Conservation (phyloP, 1,140 invertebrate species). For the Macrosteles quadrilineatus region DNA sequence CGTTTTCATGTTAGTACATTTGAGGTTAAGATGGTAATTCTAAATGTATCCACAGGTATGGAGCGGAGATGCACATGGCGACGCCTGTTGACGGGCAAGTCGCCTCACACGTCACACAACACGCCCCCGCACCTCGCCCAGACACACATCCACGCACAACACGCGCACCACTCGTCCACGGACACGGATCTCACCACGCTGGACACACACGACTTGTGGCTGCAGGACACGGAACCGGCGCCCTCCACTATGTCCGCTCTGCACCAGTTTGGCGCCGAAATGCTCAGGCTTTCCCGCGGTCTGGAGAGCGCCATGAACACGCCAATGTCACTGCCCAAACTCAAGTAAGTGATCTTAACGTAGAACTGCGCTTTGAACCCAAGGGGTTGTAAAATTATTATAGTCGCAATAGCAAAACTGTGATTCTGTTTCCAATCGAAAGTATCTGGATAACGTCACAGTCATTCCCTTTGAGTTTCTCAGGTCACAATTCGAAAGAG, state of each 20-base stretch:
- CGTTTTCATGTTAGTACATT: too few relatives aligned
- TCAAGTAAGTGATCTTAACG: too few relatives aligned
- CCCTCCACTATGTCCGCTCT: slow-evolving; percentile 78
- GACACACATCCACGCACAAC: slow-evolving; percentile 28
- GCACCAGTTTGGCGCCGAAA: slow-evolving; percentile 79
- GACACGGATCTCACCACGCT: slow-evolving; percentile 78
- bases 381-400: too few relatives aligned
- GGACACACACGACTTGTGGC: slow-evolving; percentile 77
- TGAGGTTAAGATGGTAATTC: too few relatives aligned
- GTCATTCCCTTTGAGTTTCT: too few relatives aligned
- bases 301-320: slow-evolving; percentile 55
- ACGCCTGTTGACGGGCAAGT: slow-evolving; percentile 53
- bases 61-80: slow-evolving; percentile 67
- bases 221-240: slow-evolving; percentile 74
- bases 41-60: slow-evolving; percentile 43
- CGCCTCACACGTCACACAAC: slow-evolving; percentile 51
- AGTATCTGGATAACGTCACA: too few relatives aligned
- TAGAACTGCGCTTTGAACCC: too few relatives aligned
- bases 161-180: slow-evolving; percentile 62
- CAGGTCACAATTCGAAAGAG: too few relatives aligned
- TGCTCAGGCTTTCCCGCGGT: slow-evolving; percentile 75
- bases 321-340: background rate
- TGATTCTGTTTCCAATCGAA: too few relatives aligned
- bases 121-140: slow-evolving; percentile 32
- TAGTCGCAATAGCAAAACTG: too few relatives aligned